Base-by-base conservation (phyloP, 2,113 vertebrate species). In the Anolis sagrei region DNA sequence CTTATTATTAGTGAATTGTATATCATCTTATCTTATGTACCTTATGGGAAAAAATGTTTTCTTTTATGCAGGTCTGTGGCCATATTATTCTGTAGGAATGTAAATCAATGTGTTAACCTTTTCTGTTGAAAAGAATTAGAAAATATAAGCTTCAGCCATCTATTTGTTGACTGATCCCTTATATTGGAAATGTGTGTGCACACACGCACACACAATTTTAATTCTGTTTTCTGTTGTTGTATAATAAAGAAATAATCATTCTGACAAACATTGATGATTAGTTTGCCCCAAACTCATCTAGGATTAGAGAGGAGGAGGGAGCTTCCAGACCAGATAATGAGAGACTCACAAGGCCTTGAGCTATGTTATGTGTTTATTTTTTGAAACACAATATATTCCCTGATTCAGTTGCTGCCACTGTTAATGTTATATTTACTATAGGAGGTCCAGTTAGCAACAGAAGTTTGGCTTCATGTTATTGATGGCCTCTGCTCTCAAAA, bases 401-500 rank as follows among this genome's bases (percentile, higher is more conserved):
- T 81, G 0, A 49, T 90, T 78, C 68, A 49, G 1, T 27, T 83
- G 0, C 14, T 85, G 4, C 77, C 11, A 18, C 48, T 72, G 14
- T 36, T 18, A 85, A n/a, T 7, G 51, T 79, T 14, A 9, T 76
- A 2, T 86, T 84, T 89, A 70, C 81, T 86, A 25, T 8, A 32
- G 14, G 27, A 61, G 39, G 13, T 81, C 77, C 68, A 84, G 4
- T 74, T 39, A 89, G 18, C 9, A 4, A 76, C 16, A 10, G 79
- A 1, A 2, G 36, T 84, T 91, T 72, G 58, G 54, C 79, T 88
- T 81, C 74, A 87, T 7, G 19, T 21, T 83, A 27, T 49, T 88
- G 14, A 72, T 51, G 1, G 68, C 3, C 1, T 92, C 73, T 90
- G 7, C 4, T 88, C 89, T 85, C 16, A 36, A 86, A 87, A 87